phyloP scores from a whole-genome alignment of 2,888 invertebrate genomes.

The Iselma pallidipennis region DNA sequence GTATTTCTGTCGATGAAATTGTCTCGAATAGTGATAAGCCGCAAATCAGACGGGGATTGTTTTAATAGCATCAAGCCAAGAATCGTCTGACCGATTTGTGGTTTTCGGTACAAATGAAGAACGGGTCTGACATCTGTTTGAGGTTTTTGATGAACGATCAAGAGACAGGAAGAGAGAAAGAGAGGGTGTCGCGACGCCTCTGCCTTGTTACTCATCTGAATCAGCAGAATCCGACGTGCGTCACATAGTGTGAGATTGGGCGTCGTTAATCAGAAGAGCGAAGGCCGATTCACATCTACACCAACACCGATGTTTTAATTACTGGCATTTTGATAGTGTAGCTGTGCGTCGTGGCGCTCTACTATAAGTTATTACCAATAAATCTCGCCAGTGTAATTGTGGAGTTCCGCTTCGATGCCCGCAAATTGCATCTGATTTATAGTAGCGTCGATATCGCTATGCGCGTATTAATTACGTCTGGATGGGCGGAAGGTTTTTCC shows the following conservation, averaged over 20 bases:
- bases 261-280: slow-evolving; percentile 47
- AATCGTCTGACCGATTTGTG: slow-evolving; percentile 2
- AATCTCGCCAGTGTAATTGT: slow-evolving; percentile 47
- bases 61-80: neutral
- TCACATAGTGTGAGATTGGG: slow-evolving; percentile 34
- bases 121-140: slow-evolving; percentile 22
- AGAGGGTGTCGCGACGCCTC: slow-evolving; percentile 4
- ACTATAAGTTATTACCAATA: slow-evolving; percentile 49
- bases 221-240: slow-evolving; percentile 48
- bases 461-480: slow-evolving; percentile 27
- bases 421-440: slow-evolving; percentile 41
- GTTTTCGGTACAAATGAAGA: neutral
- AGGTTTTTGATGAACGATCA: neutral
- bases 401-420: slow-evolving; percentile 42
- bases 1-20: neutral
- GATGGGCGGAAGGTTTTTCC: slow-evolving; percentile 17
- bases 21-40: neutral
- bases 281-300: slow-evolving; percentile 26
- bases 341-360: slow-evolving; percentile 10
- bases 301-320: neutral
- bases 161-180: neutral
- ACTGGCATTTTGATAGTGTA: slow-evolving; percentile 1
- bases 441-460: slow-evolving; percentile 32
- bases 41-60: neutral
- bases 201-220: slow-evolving; percentile 43